Percentiles rank a stretch among this genome's conserved stretches.
These are phyloP conservation scores for Teleogryllus oceanicus DNA, from an alignment of 2,888 invertebrate genomes.

Conservation along the genomic window DNA sequence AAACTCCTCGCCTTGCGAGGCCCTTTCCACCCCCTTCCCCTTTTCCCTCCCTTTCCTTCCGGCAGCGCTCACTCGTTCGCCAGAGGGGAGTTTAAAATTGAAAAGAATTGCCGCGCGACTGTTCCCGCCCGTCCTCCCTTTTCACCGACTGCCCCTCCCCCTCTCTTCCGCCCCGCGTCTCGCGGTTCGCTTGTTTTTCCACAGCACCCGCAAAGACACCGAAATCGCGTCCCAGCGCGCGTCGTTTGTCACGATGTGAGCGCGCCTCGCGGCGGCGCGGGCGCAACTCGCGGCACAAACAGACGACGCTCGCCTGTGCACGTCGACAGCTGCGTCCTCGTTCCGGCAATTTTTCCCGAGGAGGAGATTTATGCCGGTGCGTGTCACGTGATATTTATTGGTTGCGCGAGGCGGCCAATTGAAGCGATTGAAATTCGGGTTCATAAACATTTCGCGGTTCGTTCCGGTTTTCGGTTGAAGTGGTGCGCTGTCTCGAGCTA, in stretches of 20 bases:
- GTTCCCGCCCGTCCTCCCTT: too few relatives aligned
- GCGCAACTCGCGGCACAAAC: not conserved
- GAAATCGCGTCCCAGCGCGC: not conserved
- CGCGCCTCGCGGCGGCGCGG: constrained; percentile 9
- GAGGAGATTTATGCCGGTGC: constrained; percentile 6
- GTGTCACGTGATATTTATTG: constrained; percentile 4
- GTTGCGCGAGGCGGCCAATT: not conserved
- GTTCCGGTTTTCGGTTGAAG: constrained; percentile 18
- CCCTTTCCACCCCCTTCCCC: not conserved
- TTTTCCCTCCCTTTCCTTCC: not conserved
- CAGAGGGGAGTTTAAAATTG: not conserved
- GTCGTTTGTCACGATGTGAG: not conserved
- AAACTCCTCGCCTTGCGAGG: too few relatives aligned
- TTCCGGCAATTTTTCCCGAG: constrained; percentile 18
- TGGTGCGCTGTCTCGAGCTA: not conserved
- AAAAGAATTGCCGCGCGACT: not conserved
- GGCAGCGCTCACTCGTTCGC: not conserved
- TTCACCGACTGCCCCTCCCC: not conserved
- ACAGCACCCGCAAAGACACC: not conserved
- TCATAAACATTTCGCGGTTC: constrained; percentile 18
- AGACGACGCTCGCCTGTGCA: not conserved
- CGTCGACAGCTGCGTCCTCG: constrained; percentile 18
- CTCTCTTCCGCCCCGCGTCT: not conserved
- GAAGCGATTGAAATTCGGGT: constrained; percentile 18
- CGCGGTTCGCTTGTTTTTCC: constrained; percentile 18